A percentile compares a stretch with the other conserved stretches of the same genome.
phyloP scores from a whole-genome alignment of 2,888 invertebrate species.

The Prosapia bicincta region DNA sequence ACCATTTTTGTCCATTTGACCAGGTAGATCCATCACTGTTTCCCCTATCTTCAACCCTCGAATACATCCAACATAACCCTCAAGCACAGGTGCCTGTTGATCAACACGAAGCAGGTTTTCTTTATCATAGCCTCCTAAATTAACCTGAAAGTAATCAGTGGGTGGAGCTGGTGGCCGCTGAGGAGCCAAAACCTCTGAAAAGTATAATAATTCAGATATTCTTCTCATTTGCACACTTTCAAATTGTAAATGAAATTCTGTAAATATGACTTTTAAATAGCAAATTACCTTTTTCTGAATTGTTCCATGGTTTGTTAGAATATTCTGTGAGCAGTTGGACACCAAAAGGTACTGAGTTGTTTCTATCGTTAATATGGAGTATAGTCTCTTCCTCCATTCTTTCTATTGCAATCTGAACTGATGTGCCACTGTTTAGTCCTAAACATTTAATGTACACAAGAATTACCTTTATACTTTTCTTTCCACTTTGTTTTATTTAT shows the following conservation, averaged over 20 bases:
- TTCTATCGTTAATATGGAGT: slow-evolving; percentile 77
- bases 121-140: slow-evolving; percentile 80
- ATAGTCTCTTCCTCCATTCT: slow-evolving; percentile 68
- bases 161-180: slow-evolving; percentile 87
- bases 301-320: slow-evolving; percentile 82
- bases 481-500: no score
- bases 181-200: slow-evolving; percentile 77
- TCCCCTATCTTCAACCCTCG: slow-evolving; percentile 83
- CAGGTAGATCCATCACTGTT: slow-evolving; percentile 72
- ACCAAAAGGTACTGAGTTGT: slow-evolving; percentile 64
- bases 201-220: neutral
- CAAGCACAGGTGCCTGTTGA: slow-evolving; percentile 47
- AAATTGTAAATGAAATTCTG: no score
- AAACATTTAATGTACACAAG: slow-evolving; percentile 17
- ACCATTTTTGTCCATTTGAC: slow-evolving; percentile 39
- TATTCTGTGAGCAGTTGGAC: slow-evolving; percentile 69
- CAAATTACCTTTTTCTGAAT: slow-evolving; percentile 71
- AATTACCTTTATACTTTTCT: no score
- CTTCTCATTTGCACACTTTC: neutral
- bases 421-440: slow-evolving; percentile 75
- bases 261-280: no score
- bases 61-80: slow-evolving; percentile 77
- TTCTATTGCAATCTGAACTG: slow-evolving; percentile 84
- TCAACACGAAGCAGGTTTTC: slow-evolving; percentile 56
- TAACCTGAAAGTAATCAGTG: slow-evolving; percentile 80